A percentile compares a stretch with the other conserved stretches of the same genome.
Conservation (phyloP, 2,797 vertebrate species). For the Lutjanus campechanus region DNA sequence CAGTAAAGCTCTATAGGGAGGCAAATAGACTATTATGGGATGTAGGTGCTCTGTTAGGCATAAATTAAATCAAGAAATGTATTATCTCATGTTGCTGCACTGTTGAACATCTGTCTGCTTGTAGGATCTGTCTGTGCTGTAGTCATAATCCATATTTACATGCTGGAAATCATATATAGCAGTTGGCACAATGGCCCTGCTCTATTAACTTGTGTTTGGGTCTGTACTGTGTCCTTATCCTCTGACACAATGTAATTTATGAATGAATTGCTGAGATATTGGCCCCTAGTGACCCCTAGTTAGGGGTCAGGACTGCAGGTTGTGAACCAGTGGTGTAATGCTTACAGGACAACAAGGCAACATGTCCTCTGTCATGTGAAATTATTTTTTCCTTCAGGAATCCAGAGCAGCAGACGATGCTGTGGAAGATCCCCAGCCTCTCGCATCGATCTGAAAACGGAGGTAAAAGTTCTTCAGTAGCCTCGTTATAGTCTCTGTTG, state of each 20-base stretch:
- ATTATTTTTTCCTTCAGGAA: slow-evolving; percentile 87
- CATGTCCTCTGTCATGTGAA: slow-evolving; percentile 7
- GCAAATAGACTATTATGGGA: too few species aligned
- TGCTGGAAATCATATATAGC: background rate
- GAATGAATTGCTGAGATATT: too few species aligned
- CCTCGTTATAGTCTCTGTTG: background rate
- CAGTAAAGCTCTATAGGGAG: too few species aligned
- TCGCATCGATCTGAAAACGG: slow-evolving; percentile 98
- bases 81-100: background rate
- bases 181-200: background rate
- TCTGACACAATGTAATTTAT: too few species aligned
- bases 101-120: background rate
- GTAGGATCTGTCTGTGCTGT: background rate
- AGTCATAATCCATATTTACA: background rate
- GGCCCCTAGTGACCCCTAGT: too few species aligned
- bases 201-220: too few species aligned
- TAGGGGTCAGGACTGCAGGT: too few species aligned
- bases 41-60: background rate
- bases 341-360: background rate
- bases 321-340: too few species aligned
- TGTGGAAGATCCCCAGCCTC: slow-evolving; percentile 97
- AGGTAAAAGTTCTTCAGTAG: slow-evolving; percentile 82
- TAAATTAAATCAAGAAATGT: background rate
- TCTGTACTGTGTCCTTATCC: too few species aligned
- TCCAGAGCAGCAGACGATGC: slow-evolving; percentile 94